Conservation (phyloP, 2,888 invertebrate species). For the Hirtodrosophila trivittata region DNA sequence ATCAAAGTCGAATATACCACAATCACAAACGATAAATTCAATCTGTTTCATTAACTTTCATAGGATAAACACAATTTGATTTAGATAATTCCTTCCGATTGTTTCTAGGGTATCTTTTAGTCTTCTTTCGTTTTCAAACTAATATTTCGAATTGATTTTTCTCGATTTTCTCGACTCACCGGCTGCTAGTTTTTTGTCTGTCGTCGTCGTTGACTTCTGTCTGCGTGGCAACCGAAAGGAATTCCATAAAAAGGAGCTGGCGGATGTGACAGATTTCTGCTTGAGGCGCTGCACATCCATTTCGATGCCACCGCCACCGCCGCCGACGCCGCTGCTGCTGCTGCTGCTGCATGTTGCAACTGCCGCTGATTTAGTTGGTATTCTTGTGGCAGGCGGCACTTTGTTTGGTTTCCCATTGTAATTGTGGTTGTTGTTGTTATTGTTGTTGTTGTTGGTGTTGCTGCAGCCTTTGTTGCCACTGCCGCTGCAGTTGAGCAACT, state of each 20-base stretch:
- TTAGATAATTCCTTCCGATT: no score
- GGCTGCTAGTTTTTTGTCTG: constrained; percentile 46
- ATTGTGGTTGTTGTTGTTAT: constrained; percentile 36
- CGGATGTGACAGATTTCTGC: constrained; percentile 65
- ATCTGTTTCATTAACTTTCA: no score
- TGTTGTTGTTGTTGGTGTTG: constrained; percentile 32
- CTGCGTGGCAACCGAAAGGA: constrained; percentile 83
- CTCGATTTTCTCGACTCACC: constrained; percentile 46
- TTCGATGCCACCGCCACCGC: constrained; percentile 67
- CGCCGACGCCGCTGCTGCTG: not conserved
- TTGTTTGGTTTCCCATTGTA: constrained; percentile 29
- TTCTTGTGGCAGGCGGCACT: constrained; percentile 63
- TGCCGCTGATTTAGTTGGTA: constrained; percentile 60
- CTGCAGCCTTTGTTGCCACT: constrained; percentile 25
- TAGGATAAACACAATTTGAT: no score
- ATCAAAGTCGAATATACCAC: no score
- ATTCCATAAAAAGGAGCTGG: constrained; percentile 82
- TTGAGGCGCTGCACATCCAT: constrained; percentile 79
- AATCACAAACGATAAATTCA: no score
- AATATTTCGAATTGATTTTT: constrained; percentile 58
- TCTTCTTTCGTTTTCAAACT: not conserved
- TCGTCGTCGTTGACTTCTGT: constrained; percentile 72
- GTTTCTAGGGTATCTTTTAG: constrained; percentile 11
- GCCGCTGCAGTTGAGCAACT: constrained; percentile 4
- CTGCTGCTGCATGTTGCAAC: constrained; percentile 12